A percentile compares a stretch with the other conserved stretches of the same genome.
Evolutionary conservation across 1,140 invertebrate species (phyloP).

Genomic region (Apocrypta bakeri): DNA sequence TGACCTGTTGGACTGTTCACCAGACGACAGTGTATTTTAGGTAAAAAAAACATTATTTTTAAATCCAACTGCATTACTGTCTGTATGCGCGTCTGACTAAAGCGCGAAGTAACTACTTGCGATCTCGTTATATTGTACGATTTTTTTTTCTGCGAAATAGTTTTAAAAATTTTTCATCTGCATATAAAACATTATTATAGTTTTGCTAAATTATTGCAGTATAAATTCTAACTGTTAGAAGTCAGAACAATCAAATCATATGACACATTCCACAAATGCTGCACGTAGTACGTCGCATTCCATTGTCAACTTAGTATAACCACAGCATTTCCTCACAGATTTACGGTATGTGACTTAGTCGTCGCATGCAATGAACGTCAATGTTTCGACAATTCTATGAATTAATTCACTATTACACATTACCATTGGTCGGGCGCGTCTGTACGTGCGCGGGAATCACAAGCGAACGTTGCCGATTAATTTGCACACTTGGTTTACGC

Average conservation of each 20-base stretch:
- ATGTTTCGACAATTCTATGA: background rate
- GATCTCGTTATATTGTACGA: background rate
- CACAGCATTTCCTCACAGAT: background rate
- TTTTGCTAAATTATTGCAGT: too few species aligned
- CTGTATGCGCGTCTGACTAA: slow-evolving; percentile 27
- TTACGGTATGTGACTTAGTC: too few species aligned
- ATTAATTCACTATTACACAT: slow-evolving; percentile 34
- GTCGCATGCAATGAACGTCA: too few species aligned
- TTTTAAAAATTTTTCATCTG: too few species aligned
- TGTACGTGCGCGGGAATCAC: slow-evolving; percentile 19
- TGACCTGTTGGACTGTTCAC: too few species aligned
- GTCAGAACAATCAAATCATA: too few species aligned
- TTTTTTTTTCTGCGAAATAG: background rate
- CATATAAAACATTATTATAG: too few species aligned
- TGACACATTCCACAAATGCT: background rate
- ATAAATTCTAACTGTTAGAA: too few species aligned
- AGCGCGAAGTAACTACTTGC: slow-evolving; percentile 42
- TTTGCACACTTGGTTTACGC: background rate
- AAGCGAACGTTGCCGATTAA: slow-evolving; percentile 1
- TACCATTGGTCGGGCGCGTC: background rate
- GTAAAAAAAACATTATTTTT: background rate
- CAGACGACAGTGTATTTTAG: background rate
- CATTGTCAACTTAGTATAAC: background rate
- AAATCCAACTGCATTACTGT: too few species aligned
- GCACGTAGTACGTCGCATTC: background rate